Conservation (phyloP, 2,888 invertebrate genomes). For the Drosophila aldrichi region DNA sequence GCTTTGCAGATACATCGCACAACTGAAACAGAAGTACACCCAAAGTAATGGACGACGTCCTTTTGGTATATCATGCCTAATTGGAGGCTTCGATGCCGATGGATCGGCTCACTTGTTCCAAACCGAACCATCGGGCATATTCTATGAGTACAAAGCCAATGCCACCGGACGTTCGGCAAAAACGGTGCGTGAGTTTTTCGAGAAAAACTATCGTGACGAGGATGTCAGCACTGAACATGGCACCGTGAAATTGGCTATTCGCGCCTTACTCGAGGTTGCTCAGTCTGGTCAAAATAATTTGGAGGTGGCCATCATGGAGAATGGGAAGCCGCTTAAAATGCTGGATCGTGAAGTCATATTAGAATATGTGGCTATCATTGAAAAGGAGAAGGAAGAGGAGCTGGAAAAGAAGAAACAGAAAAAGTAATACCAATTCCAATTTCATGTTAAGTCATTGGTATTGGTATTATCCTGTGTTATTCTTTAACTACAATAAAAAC, state of each 20-base stretch:
- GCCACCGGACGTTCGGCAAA: constrained; percentile 99
- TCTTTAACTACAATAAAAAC: constrained; percentile 9
- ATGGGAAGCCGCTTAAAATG: constrained; percentile 91
- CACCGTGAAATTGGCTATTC: constrained; percentile 97
- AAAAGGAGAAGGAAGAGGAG: constrained; percentile 99
- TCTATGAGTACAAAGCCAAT: constrained; percentile 99
- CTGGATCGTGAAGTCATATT: constrained; percentile 96
- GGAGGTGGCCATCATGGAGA: constrained; percentile 98
- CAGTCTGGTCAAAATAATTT: constrained; percentile 99
- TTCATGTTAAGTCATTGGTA: neutral
- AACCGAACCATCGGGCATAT: constrained; percentile 99
- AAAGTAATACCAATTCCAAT: constrained; percentile 70
- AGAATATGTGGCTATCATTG: constrained; percentile 96
- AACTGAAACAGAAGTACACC: constrained; percentile 97
- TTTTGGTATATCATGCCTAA: constrained; percentile 98
- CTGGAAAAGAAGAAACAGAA: constrained; percentile 98
- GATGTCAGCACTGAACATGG: constrained; percentile 93
- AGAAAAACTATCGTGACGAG: constrained; percentile 97
- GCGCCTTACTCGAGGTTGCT: constrained; percentile 98
- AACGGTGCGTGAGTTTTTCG: constrained; percentile 98
- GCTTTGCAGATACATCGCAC: constrained; percentile 87
- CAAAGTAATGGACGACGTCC: constrained; percentile 99
- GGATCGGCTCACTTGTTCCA: constrained; percentile 98
- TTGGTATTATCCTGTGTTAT: constrained; percentile 5
- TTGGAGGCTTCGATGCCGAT: constrained; percentile 99